Conservation (phyloP, 2,888 invertebrate species). For the Nomada flava region DNA sequence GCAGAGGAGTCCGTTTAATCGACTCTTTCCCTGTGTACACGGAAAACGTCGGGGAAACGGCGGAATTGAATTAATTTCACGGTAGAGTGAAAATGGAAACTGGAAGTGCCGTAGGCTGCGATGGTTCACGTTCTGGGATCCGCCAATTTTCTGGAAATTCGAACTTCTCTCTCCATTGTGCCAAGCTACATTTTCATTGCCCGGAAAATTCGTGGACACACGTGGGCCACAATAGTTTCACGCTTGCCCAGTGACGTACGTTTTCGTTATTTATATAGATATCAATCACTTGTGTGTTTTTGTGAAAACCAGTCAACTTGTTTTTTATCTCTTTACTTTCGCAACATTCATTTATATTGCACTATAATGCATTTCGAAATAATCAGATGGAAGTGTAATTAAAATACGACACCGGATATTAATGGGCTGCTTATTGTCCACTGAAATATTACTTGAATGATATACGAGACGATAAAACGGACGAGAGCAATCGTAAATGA, state of each 20-base stretch:
- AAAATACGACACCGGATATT: too few relatives aligned
- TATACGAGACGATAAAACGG: neutral
- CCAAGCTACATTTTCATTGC: neutral
- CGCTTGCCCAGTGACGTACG: too few relatives aligned
- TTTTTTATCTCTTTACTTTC: too few relatives aligned
- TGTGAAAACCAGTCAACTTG: too few relatives aligned
- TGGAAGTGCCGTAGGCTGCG: slow-evolving; percentile 7
- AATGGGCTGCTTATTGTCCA: neutral
- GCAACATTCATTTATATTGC: too few relatives aligned
- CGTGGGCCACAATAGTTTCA: too few relatives aligned
- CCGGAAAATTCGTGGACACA: slow-evolving; percentile 33
- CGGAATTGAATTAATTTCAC: slow-evolving; percentile 55
- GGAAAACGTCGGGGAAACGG: neutral
- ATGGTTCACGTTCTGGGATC: slow-evolving; percentile 20
- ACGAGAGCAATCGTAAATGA: neutral
- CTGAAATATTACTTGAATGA: neutral
- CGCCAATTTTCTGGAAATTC: slow-evolving; percentile 36
- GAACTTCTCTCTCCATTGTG: slow-evolving; percentile 8
- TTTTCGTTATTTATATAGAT: too few relatives aligned
- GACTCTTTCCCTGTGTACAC: slow-evolving; percentile 21
- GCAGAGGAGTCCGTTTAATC: slow-evolving; percentile 26
- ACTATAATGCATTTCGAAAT: too few relatives aligned
- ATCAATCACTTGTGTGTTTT: too few relatives aligned
- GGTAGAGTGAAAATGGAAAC: slow-evolving; percentile 49
- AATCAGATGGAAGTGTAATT: too few relatives aligned